Evolutionary conservation across 1,140 invertebrate genomes (phyloP), one percentile per base, ranked within the genome.

Genomic region (Argopecten irradians): DNA sequence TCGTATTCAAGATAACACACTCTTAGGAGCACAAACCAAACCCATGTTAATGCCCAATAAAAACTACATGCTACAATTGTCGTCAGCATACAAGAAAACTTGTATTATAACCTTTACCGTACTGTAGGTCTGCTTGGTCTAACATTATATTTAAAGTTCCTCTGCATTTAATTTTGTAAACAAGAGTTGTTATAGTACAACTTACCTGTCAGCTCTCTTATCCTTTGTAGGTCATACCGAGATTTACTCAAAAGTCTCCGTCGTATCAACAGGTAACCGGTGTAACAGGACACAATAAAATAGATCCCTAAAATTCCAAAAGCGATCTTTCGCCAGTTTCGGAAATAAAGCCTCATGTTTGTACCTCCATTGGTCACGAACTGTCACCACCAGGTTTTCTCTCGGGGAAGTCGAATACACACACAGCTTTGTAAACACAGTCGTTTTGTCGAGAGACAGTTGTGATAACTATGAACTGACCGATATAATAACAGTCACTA

Each of bases 271-370:
- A 94, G 90, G 91, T 95, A 95, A 34, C 93, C 93, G 0, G 94
- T 95, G 88, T 95, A 95, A 84, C 94, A 95, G 9, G 94, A 95
- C 43, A 95, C 89, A 22, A 94, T 41, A 83, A 94, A 93, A 88
- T 95, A 95, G 32, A 92, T 43, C 82, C 92, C 90, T 36, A 94
- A 91, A 88, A 94, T 91, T 55, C 90, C 86, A 88, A 93, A 94
- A 46, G 93, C 93, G 43, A 93, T 85, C 86, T 93, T 93, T 85
- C 92, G 91, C 85, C 93, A 93, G 34, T 93, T 92, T 71, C 55
- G 55, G 55, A 71, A 71, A 71, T 71, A 71, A 71, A 92, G 82
- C 91, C 93, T 94, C 92, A 93, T 92, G 46, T 87, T 86, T 82
- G 83, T 88, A 88, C 87, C 87, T 32, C 34, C 82, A 35, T 90